Base-by-base conservation (phyloP, 2,888 invertebrate genomes). In the Ophonus ardosiacus region DNA sequence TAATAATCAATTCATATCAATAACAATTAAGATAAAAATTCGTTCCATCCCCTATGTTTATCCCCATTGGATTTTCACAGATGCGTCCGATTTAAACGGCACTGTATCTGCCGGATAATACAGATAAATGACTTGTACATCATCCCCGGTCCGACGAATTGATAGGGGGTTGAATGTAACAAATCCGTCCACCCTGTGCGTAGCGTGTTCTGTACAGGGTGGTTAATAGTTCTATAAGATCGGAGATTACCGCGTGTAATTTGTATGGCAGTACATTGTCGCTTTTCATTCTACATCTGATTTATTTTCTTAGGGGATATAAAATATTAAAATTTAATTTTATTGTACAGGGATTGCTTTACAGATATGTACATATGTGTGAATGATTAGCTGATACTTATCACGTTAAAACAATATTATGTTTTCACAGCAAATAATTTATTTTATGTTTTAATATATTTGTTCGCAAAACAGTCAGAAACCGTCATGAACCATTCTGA, bases 141-240 rank as follows among this genome's bases (percentile, higher is more conserved):
- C 82, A 82, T 82, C 82, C 82, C 81, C 21, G 56, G 59, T 18
- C 31, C 56, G 51, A 38, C 24, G 57, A 74, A 68, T 65, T 81
- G 65, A 68, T 56, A 81, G 71, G 61, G 65, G 71, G 57, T 18
- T 8, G 63, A 15, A 43, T 56, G 61, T 84, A 65, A 84, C 84
- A 84, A 84, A 84, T 84, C 43, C 59, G 80, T 57, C 84, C 76
- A 24, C 63, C 84, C 78, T 40, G 38, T 84, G 74, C 56, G 18
- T 6, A 51, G 65, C 71, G 40, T 83, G 59, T 31, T 5, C 31
- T 74, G 59, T 59, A 83, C 61, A 78, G 84, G 84, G 31, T 78
- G 78, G 84, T 84, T 84, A 84, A 84, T 84, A 84, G 84, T 84
- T 78, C 63, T 78, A 78, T 84, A 78, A 84, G 84, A 84, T 84